Base-by-base conservation (phyloP, 2,113 vertebrate genomes). In the Anoplopoma fimbria region DNA sequence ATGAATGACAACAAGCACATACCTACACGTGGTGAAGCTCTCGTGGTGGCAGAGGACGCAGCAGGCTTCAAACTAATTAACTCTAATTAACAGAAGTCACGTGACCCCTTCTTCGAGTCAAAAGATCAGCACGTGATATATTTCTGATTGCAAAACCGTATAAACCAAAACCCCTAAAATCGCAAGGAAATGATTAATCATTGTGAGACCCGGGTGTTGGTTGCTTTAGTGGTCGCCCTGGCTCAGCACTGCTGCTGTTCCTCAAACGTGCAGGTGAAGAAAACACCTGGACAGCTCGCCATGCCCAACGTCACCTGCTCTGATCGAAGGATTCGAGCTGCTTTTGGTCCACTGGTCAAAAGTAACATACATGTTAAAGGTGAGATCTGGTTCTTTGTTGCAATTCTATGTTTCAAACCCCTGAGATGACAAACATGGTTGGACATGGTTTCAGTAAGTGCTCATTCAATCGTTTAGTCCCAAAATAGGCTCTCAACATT, bases 311-410 rank as follows among this genome's bases (percentile, higher is more conserved):
- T 93, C 84, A 84, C 13, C 40, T 88, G 94, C 73, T 81, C 76
- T 4, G 8, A 3, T 9, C 72, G 85, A 0, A 51, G 67, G 33
- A 85, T 92, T 0, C 84, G 33, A 57, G 85, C 89, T 6, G 79
- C 73, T 5, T 93, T 87, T 25, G 83, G 79, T 1, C 82, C 82
- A 0, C 34, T 27, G 4, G 92, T 94, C 45, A 79, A 69, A 45
- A 78, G 78, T 1, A 92, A 91, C 12, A 34, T 93, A 0, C 90
- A 45, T 1, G 87, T 89, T 1, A 81, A 21, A 87, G 91, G 94
- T 95, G 69, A 85, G 77, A 34, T 45, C 1, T 0, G 3, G 0
- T 62, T 12, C 1, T 40, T 5, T 6, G 34, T 15, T 55, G 51
- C 23, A 36, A 12, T 34, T 19, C 15, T 6, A 1, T 21, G 31